These are phyloP conservation scores for Bathynomus jamesi DNA, from an alignment of 1,140 invertebrate species.

Conservation along the genomic window DNA sequence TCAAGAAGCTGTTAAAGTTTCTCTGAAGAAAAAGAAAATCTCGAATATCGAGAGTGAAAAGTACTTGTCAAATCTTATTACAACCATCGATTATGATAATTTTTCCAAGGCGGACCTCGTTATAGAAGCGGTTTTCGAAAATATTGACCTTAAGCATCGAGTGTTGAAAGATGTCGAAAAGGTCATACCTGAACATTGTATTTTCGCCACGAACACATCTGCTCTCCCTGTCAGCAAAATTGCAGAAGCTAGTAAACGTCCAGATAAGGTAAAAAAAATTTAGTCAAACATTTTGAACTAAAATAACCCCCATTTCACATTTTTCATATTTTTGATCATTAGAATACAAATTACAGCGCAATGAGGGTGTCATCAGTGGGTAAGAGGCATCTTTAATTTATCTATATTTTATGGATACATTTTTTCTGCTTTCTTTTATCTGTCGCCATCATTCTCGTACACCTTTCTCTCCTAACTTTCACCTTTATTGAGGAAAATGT, in stretches of 20 bases:
- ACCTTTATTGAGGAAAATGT: too few relatives aligned
- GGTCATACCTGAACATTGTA: conserved; percentile 75
- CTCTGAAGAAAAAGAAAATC: conserved; percentile 74
- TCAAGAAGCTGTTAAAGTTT: conserved; percentile 65
- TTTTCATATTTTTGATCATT: too few relatives aligned
- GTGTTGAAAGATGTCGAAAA: conserved; percentile 94
- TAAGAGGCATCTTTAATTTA: too few relatives aligned
- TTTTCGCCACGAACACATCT: conserved; percentile 97
- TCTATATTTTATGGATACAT: too few relatives aligned
- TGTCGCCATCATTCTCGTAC: too few relatives aligned
- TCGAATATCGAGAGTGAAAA: conserved; percentile 67
- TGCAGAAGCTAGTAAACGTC: conserved; percentile 78
- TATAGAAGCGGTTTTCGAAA: conserved; percentile 98
- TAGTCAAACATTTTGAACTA: too few relatives aligned
- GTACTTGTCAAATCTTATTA: conserved; percentile 65
- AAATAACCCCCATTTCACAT: too few relatives aligned
- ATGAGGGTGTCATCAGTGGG: too few relatives aligned
- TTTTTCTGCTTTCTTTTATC: too few relatives aligned
- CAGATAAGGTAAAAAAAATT: conserved; percentile 86
- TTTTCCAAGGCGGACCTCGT: conserved; percentile 88
- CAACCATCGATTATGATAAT: conserved; percentile 74
- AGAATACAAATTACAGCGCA: too few relatives aligned
- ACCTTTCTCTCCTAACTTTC: too few relatives aligned
- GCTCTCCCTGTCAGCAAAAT: conserved; percentile 95
- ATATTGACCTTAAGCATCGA: conserved; percentile 90